A percentile compares a stretch with the other conserved stretches of the same genome.
These are phyloP conservation scores for Setophaga petechia DNA, from an alignment of 2,113 vertebrate species.

Conservation along the genomic window DNA sequence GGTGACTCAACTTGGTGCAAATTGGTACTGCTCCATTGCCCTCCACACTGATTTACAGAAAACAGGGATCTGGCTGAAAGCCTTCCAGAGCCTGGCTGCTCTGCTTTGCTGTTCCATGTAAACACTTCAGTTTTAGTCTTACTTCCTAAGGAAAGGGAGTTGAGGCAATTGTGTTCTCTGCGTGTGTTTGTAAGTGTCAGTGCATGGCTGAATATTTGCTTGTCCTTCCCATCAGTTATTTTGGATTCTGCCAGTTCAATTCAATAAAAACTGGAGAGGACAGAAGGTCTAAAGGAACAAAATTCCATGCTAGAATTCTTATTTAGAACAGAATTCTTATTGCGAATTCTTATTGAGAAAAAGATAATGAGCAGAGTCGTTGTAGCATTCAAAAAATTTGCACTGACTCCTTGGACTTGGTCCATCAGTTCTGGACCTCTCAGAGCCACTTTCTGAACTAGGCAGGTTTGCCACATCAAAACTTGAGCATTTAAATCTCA, in stretches of 20 bases:
- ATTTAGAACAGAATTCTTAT: background rate
- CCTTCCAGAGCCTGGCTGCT: background rate
- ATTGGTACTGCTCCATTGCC: background rate
- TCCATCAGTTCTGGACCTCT: background rate
- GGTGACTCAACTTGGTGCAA: background rate
- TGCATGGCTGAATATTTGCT: background rate
- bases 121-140: background rate
- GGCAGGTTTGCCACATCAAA: background rate
- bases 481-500: background rate
- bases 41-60: background rate
- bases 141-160: background rate
- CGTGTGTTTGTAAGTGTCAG: rapidly evolving
- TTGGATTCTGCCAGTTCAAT: background rate
- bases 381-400: background rate
- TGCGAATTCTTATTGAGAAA: background rate
- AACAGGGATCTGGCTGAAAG: background rate
- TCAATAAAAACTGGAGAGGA: background rate
- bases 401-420: background rate
- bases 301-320: background rate
- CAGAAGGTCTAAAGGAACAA: background rate
- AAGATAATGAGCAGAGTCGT: background rate
- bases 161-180: background rate
- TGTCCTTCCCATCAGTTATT: background rate
- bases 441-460: background rate
- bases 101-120: background rate